These are phyloP conservation scores for Acheta domesticus DNA, from an alignment of 2,888 invertebrate genomes.

Conservation along the genomic window DNA sequence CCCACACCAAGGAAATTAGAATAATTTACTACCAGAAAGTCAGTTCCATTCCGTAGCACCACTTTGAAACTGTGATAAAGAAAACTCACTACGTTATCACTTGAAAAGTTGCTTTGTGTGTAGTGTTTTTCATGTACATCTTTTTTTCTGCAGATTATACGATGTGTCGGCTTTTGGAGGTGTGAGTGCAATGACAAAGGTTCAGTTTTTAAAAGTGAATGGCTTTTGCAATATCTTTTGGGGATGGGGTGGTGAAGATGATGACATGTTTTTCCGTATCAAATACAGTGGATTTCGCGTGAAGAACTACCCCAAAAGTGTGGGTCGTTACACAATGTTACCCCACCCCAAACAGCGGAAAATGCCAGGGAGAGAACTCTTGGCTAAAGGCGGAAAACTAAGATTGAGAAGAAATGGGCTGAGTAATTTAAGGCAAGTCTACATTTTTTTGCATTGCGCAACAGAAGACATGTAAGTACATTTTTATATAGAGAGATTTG, in stretches of 20 bases:
- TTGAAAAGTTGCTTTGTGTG: too few relatives aligned
- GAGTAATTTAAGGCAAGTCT: slow-evolving; percentile 66
- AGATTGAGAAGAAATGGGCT: slow-evolving; percentile 83
- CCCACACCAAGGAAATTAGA: too few relatives aligned
- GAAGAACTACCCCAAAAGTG: slow-evolving; percentile 84
- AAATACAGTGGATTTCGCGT: slow-evolving; percentile 79
- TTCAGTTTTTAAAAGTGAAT: slow-evolving; percentile 84
- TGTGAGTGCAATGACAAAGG: slow-evolving; percentile 82
- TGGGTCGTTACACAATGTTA: slow-evolving; percentile 95
- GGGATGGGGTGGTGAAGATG: slow-evolving; percentile 99
- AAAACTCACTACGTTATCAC: too few relatives aligned
- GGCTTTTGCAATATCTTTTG: slow-evolving; percentile 92
- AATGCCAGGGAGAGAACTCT: slow-evolving; percentile 85
- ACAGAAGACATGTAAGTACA: too few relatives aligned
- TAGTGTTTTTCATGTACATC: too few relatives aligned
- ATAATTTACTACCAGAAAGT: too few relatives aligned
- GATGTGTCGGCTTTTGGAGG: slow-evolving; percentile 73
- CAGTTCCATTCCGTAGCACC: too few relatives aligned
- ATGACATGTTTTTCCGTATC: slow-evolving; percentile 81
- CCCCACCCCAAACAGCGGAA: slow-evolving; percentile 85
- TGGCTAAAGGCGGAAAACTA: slow-evolving; percentile 77
- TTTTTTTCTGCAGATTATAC: too few relatives aligned
- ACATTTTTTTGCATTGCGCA: too few relatives aligned
- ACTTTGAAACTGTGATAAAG: too few relatives aligned
- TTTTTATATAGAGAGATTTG: too few relatives aligned